Conservation (phyloP, 2,888 invertebrate species). For the Tenthredo scrophulariae region DNA sequence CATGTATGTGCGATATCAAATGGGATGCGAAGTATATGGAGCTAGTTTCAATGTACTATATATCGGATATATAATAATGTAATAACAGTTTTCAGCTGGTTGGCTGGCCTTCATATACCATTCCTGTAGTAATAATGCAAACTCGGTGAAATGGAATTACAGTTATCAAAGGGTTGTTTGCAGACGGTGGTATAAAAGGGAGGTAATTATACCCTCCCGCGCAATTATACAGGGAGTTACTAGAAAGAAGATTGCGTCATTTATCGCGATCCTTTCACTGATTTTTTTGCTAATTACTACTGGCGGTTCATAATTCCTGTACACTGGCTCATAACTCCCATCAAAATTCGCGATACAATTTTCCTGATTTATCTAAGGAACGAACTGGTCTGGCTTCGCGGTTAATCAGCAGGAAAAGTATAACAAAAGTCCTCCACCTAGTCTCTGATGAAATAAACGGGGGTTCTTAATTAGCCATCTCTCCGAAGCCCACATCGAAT, state of each 20-base stretch:
- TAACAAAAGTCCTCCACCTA: not conserved
- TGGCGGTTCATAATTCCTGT: conserved; percentile 5
- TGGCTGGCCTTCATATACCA: not conserved
- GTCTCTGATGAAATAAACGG: not conserved
- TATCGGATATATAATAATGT: not conserved
- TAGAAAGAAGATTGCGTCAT: conserved; percentile 20
- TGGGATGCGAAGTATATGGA: not conserved
- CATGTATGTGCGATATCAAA: no score
- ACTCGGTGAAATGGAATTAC: conserved; percentile 48
- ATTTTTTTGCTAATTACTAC: conserved; percentile 28
- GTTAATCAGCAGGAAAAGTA: conserved; percentile 20
- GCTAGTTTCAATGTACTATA: not conserved
- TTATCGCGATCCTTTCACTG: conserved; percentile 20
- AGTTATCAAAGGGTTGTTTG: conserved; percentile 46
- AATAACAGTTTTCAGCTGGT: conserved; percentile 13
- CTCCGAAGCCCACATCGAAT: not conserved
- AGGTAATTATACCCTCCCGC: not conserved
- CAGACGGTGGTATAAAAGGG: conserved; percentile 24
- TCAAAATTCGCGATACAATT: conserved; percentile 39
- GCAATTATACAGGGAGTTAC: conserved; percentile 8
- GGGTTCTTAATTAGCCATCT: not conserved
- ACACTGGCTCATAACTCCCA: not conserved
- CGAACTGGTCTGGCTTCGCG: not conserved
- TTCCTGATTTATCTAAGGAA: not conserved
- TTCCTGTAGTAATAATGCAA: not conserved